Evolutionary conservation across 2,888 invertebrate genomes (phyloP).

Genomic region (Drosophila prostipennis): DNA sequence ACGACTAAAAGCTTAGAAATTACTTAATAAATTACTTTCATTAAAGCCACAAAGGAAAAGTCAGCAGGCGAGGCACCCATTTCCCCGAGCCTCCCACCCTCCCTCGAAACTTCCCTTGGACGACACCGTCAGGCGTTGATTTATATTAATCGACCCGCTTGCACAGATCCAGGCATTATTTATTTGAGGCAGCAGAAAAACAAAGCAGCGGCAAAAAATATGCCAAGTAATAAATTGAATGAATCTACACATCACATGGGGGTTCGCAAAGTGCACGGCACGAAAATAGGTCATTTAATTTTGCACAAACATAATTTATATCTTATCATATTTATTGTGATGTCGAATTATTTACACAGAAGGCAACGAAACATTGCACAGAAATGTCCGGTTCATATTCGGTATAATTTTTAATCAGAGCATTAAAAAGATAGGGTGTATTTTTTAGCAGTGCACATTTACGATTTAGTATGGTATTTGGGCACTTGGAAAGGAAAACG

Average conservation of each 20-base stretch:
- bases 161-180: conserved; percentile 68
- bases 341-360: no score
- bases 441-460: neutral
- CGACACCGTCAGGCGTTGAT: conserved; percentile 71
- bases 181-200: conserved; percentile 59
- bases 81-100: conserved; percentile 4
- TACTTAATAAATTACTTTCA: conserved; percentile 78
- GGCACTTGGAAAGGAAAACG: conserved; percentile 25
- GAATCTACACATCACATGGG: conserved; percentile 37
- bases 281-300: neutral
- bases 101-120: conserved; percentile 38
- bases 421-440: no score
- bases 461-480: conserved; percentile 30
- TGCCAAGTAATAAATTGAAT: conserved; percentile 67
- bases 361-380: no score
- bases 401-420: no score
- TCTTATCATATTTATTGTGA: no score
- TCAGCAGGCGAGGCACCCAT: conserved; percentile 45
- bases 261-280: conserved; percentile 1
- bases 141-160: conserved; percentile 72
- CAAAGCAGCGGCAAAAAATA: conserved; percentile 58
- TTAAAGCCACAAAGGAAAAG: conserved; percentile 73
- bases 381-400: no score
- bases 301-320: no score
- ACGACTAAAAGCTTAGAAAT: conserved; percentile 76